Percentiles rank a stretch among this genome's conserved stretches.
Evolutionary conservation across 92 coral and sea anemone species (phyloP).

Genomic region (Epizoanthus scotinus): DNA sequence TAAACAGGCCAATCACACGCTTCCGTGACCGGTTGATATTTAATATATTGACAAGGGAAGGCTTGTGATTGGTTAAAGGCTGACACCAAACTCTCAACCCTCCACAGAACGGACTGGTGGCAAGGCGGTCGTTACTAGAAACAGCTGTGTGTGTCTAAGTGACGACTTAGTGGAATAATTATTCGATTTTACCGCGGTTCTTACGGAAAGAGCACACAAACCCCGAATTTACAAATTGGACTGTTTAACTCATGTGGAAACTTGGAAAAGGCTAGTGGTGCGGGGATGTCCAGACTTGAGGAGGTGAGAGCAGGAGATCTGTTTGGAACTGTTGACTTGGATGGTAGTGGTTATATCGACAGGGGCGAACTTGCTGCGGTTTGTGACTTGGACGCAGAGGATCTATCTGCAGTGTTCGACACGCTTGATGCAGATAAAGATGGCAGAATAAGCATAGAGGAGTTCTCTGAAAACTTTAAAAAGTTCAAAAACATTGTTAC

Average conservation of each 20-base stretch:
- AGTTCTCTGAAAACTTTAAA: slow-evolving; percentile 91
- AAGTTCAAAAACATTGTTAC: slow-evolving; percentile 84
- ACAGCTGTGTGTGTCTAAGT: slow-evolving; percentile 90
- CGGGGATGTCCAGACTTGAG: slow-evolving; percentile 75
- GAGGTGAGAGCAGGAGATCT: slow-evolving; percentile 75
- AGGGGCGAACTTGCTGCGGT: slow-evolving; percentile 95
- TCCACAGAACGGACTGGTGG: slow-evolving; percentile 86
- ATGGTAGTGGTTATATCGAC: slow-evolving; percentile 95
- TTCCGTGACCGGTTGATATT: slow-evolving; percentile 51
- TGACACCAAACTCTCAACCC: slow-evolving; percentile 80
- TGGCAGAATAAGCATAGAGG: slow-evolving; percentile 96
- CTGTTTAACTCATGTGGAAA: slow-evolving; percentile 32
- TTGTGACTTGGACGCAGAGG: slow-evolving; percentile 90
- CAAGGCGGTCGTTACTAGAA: slow-evolving; percentile 66
- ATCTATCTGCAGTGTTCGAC: slow-evolving; percentile 86
- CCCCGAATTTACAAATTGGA: slow-evolving; percentile 4
- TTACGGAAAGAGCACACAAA: slow-evolving; percentile 21
- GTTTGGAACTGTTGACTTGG: slow-evolving; percentile 92
- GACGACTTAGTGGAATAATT: slow-evolving; percentile 74
- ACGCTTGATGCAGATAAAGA: slow-evolving; percentile 89
- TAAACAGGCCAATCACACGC: slow-evolving; percentile 62
- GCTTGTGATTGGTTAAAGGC: slow-evolving; percentile 61
- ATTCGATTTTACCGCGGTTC: slow-evolving; percentile 53
- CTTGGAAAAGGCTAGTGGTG: slow-evolving; percentile 25
- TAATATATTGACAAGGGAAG: slow-evolving; percentile 4